Evolutionary conservation across 2,888 invertebrate species (phyloP), one percentile per base, ranked within the genome.

Genomic region (Abrostola tripartita): DNA sequence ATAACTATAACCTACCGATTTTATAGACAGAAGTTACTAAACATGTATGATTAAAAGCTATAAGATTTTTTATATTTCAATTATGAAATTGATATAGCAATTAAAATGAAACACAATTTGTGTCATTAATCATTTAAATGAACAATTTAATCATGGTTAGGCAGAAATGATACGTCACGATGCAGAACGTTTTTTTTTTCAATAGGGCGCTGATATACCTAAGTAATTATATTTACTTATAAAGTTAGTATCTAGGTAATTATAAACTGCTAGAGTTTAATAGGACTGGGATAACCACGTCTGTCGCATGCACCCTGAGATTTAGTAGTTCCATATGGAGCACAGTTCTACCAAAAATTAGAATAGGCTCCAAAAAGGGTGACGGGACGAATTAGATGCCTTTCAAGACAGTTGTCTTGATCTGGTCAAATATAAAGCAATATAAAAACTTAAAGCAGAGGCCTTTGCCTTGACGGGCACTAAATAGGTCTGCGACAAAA

Each of bases 11-110:
- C 41, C 14, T 37, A 38, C 37, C 54, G 37, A 65, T 58, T 61
- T 42, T 40, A 52, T 50, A 60, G 52, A 69, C 76, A 79, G 76
- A 63, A 73, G 76, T 77, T 79, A 67, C 73, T 56, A 37, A 68
- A 67, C 61, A 38, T 59, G 53, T 61, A 35, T 41, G 50, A 41
- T 66, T 63, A 36, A 24, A 53, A 52, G 47, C 51, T 69, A 37
- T 35, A 50, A 53, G 5, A 10, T 53, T 63, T 64, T 56, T 49
- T 52, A 14, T 50, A 57, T 51, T 60, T 65, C 37, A 60, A 61
- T 72, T 56, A 61, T 50, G 14, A 37, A 63, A 65, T 69, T 63
- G 59, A 77, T 69, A 63, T 59, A 63, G 58, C 76, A 67, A 76
- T 76, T 65, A 65, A 72, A 75, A 71, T 58, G 37, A 68, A 68